Percentiles rank a stretch among this genome's conserved stretches.
Conservation (phyloP, 2,797 vertebrate species). For the Selene dorsalis region DNA sequence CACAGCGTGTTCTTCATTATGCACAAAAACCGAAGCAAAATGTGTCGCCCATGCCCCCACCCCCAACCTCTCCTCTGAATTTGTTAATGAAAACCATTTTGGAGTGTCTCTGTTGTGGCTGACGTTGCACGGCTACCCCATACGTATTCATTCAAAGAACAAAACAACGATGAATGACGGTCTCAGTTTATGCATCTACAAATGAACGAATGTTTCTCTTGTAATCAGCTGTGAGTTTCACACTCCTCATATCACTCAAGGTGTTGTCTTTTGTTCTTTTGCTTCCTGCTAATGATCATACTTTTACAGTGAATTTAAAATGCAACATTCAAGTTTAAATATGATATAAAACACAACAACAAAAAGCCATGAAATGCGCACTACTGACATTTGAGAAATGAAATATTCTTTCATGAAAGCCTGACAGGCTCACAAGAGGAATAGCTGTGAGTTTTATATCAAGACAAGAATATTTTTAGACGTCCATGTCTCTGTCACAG, state of each 20-base stretch:
- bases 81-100: constrained; percentile 11
- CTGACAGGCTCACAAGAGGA: neutral
- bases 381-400: neutral
- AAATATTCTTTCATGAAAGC: neutral
- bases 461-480: constrained; percentile 59
- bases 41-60: constrained; percentile 2
- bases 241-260: neutral
- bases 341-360: neutral
- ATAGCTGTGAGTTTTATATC: constrained; percentile 5
- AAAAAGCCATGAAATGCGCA: neutral
- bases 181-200: neutral
- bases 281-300: neutral
- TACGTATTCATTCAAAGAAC: neutral
- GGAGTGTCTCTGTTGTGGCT: neutral
- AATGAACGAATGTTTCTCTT: neutral
- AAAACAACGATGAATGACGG: neutral
- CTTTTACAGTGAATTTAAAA: neutral
- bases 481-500: constrained; percentile 43
- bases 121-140: neutral
- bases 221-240: neutral
- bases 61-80: neutral
- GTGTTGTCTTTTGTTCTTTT: neutral
- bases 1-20: constrained; percentile 33
- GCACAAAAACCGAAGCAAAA: constrained; percentile 24
- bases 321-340: neutral